Conservation (phyloP, 2,797 vertebrate genomes). For the Melanotaenia trifasciata region DNA sequence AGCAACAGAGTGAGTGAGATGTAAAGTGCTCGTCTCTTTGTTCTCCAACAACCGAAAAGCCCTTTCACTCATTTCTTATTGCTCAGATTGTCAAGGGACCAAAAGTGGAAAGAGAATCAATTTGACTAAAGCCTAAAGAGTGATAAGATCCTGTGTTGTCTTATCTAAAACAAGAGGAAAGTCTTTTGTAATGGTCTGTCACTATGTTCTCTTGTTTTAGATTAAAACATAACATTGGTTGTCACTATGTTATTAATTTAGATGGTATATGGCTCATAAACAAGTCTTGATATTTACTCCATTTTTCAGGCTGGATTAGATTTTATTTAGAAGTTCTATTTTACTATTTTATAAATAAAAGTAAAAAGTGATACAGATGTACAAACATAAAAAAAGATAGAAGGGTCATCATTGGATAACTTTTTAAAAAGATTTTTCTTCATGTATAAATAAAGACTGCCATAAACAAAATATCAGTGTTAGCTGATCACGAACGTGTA, state of each 20-base stretch:
- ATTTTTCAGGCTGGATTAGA: not conserved
- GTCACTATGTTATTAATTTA: constrained; percentile 36
- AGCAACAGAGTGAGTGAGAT: constrained; percentile 28
- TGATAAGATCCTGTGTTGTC: constrained; percentile 22
- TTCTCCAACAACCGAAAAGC: constrained; percentile 48
- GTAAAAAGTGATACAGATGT: constrained; percentile 20
- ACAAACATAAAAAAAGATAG: no score
- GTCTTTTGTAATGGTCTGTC: constrained; percentile 33
- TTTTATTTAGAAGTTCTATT: constrained; percentile 19
- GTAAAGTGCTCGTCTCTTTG: constrained; percentile 42
- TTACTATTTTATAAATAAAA: constrained; percentile 13
- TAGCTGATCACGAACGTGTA: not conserved
- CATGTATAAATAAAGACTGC: no score
- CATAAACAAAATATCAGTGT: not conserved
- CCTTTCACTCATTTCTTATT: constrained; percentile 46
- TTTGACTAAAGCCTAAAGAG: constrained; percentile 44
- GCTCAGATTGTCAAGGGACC: constrained; percentile 41
- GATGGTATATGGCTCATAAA: constrained; percentile 6
- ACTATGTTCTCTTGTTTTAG: constrained; percentile 25
- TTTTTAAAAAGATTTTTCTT: no score
- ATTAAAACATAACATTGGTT: constrained; percentile 33
- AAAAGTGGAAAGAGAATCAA: constrained; percentile 34
- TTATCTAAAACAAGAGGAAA: constrained; percentile 48
- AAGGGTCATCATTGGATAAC: no score
- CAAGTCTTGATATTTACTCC: constrained; percentile 3